These are phyloP conservation scores for Darevskia nairensis DNA, from an alignment of 2,797 vertebrate genomes.

Conservation along the genomic window DNA sequence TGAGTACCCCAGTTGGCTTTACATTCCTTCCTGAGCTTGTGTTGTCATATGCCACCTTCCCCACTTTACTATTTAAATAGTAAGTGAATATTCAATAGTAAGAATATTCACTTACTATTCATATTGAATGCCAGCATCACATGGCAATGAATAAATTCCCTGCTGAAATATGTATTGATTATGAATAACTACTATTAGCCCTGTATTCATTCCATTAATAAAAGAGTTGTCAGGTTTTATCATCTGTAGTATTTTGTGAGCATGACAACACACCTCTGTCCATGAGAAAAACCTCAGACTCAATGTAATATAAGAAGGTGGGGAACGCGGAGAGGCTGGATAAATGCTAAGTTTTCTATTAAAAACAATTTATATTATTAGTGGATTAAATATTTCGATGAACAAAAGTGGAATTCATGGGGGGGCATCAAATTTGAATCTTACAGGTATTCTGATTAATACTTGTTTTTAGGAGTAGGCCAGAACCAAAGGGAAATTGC, in stretches of 20 bases:
- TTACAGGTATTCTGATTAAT: slow-evolving; percentile 27
- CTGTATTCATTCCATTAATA: slow-evolving; percentile 6
- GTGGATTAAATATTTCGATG: background rate
- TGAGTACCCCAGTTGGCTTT: background rate
- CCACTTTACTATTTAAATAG: background rate
- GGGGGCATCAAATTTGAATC: slow-evolving; percentile 29
- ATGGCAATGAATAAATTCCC: background rate
- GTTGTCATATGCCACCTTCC: no score
- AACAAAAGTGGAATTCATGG: slow-evolving; percentile 27
- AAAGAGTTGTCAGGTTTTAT: slow-evolving; percentile 14
- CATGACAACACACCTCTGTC: background rate
- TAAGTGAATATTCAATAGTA: no score
- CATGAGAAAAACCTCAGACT: background rate
- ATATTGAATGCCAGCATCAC: background rate
- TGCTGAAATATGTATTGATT: background rate
- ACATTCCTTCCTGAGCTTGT: no score
- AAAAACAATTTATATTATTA: slow-evolving; percentile 21
- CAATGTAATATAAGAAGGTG: background rate
- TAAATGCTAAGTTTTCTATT: background rate
- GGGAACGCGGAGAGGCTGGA: background rate
- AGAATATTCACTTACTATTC: no score
- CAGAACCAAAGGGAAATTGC: slow-evolving; percentile 17
- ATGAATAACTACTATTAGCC: background rate
- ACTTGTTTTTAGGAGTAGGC: slow-evolving; percentile 27
- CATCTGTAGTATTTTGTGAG: background rate